A percentile compares a stretch with the other conserved stretches of the same genome.
phyloP scores from a whole-genome alignment of 2,888 invertebrate species.

The Lissonota sp. region DNA sequence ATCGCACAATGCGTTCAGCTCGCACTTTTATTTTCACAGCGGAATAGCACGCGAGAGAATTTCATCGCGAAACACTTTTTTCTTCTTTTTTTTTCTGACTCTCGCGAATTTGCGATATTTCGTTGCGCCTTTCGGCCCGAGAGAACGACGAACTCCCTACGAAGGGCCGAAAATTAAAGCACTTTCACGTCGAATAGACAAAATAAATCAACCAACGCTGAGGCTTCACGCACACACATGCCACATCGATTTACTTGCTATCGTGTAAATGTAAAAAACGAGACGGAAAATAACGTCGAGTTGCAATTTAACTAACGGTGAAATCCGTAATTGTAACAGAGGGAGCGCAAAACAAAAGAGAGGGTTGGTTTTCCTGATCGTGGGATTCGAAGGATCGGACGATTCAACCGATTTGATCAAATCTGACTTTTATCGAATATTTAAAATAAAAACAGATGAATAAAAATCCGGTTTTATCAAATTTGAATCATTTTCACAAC shows the following conservation, averaged over 20 bases:
- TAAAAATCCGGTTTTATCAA: no score
- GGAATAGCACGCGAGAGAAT: slow-evolving; percentile 17
- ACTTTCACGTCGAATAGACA: slow-evolving; percentile 76
- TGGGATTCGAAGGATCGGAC: slow-evolving; percentile 25
- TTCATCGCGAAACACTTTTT: slow-evolving; percentile 14
- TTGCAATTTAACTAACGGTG: slow-evolving; percentile 34
- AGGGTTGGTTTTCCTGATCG: slow-evolving; percentile 23
- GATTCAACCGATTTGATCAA: no score
- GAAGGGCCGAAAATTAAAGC: slow-evolving; percentile 71
- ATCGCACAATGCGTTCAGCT: slow-evolving; percentile 67
- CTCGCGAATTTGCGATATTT: slow-evolving; percentile 20
- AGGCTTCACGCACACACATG: slow-evolving; percentile 52
- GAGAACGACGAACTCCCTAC: slow-evolving; percentile 21
- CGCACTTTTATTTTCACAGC: slow-evolving; percentile 40
- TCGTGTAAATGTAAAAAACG: slow-evolving; percentile 1
- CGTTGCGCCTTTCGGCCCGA: slow-evolving; percentile 11
- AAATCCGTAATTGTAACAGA: slow-evolving; percentile 42
- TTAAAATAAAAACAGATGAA: no score
- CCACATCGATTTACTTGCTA: slow-evolving; percentile 46
- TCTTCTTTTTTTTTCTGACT: slow-evolving; percentile 15
- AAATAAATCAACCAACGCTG: slow-evolving; percentile 75
- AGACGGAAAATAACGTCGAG: slow-evolving; percentile 32
- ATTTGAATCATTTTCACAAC: no score
- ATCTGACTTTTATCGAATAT: no score
- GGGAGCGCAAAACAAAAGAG: background rate